Conservation (phyloP, 2,797 vertebrate species). For the Mus minutoides region DNA sequence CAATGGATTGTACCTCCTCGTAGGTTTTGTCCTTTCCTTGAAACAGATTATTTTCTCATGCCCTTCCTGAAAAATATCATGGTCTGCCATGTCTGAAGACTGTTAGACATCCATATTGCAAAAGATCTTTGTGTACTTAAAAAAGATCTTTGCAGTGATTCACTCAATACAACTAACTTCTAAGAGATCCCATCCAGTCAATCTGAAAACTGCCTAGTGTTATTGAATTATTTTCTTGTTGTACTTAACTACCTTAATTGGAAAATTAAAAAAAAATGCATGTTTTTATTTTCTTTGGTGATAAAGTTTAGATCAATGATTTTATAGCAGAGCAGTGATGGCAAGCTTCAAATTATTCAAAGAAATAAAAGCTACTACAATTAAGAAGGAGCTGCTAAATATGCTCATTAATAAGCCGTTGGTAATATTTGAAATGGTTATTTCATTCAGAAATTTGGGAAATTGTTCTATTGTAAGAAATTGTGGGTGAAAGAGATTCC, state of each 20-base stretch:
- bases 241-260: neutral
- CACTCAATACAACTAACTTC: neutral
- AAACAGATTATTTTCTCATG: neutral
- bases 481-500: neutral
- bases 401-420: neutral
- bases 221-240: conserved; percentile 30
- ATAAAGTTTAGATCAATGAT: neutral
- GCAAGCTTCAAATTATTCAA: conserved; percentile 7
- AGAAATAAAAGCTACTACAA: neutral
- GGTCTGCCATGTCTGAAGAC: neutral
- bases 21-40: neutral
- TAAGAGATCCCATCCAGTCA: neutral
- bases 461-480: neutral
- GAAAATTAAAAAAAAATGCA: neutral
- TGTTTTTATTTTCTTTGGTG: neutral
- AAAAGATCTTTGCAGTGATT: conserved; percentile 30
- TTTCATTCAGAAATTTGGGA: neutral
- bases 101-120: neutral
- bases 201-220: neutral
- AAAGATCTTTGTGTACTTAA: neutral
- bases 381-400: neutral
- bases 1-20: neutral
- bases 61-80: neutral
- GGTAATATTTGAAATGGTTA: neutral
- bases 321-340: neutral